Conservation (phyloP, 2,113 vertebrate species). For the Spea bombifrons region DNA sequence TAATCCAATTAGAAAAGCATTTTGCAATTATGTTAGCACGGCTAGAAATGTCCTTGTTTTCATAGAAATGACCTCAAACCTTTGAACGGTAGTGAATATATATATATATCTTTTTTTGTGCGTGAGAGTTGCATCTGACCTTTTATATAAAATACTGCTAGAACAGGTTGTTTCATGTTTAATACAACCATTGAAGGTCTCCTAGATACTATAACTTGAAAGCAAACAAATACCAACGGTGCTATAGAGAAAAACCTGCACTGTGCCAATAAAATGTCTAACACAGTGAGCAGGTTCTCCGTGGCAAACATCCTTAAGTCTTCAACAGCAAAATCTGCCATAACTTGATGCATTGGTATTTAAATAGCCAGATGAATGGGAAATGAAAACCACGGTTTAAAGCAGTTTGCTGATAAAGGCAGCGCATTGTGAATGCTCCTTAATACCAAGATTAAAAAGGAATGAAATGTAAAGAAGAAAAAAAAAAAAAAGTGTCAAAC, state of each 20-base stretch:
- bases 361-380: neutral
- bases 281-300: neutral
- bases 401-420: neutral
- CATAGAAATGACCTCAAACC: too few species aligned
- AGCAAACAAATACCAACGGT: conserved; percentile 21
- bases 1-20: too few species aligned
- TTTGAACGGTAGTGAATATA: too few species aligned
- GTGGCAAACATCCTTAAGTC: neutral
- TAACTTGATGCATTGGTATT: conserved; percentile 13
- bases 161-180: neutral
- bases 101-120: too few species aligned
- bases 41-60: too few species aligned
- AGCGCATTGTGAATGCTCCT: neutral
- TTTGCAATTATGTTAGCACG: too few species aligned
- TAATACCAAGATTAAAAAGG: too few species aligned
- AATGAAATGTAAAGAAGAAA: too few species aligned
- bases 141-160: neutral
- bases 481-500: too few species aligned
- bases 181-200: conserved; percentile 1
- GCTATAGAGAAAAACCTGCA: neutral
- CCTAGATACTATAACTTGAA: conserved; percentile 7
- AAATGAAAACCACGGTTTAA: too few species aligned
- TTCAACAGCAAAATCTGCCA: neutral
- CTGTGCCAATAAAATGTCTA: conserved; percentile 6
- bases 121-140: neutral